Evolutionary conservation across 2,797 vertebrate species (phyloP).

Genomic region (Gymnoscopelus microlampas): DNA sequence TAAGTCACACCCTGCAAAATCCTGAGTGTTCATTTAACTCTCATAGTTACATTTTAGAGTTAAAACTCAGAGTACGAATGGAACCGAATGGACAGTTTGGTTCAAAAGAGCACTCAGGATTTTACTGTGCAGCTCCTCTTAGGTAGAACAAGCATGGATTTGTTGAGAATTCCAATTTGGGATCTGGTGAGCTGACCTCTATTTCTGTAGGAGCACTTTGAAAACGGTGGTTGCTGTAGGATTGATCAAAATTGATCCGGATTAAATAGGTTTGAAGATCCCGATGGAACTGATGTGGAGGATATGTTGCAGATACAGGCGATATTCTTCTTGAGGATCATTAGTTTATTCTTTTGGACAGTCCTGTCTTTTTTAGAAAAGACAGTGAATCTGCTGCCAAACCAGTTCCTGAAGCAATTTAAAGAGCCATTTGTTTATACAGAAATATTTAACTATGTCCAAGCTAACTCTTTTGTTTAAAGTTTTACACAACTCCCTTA

Average conservation of each 20-base stretch:
- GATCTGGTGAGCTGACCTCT: conserved; percentile 26
- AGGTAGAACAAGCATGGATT: not conserved
- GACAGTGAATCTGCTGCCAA: conserved; percentile 2
- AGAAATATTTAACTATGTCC: conserved; percentile 12
- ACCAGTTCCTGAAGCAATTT: not conserved
- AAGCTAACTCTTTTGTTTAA: conserved; percentile 33
- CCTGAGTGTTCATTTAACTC: no score
- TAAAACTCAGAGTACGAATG: no score
- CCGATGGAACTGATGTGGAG: no score
- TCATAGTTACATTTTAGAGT: no score
- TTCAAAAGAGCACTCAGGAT: no score
- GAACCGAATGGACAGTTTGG: no score
- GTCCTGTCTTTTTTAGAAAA: conserved; percentile 3
- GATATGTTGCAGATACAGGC: no score
- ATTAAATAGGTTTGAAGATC: not conserved
- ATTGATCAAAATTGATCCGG: conserved; percentile 12
- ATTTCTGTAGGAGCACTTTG: conserved; percentile 23
- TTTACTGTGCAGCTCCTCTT: conserved; percentile 20
- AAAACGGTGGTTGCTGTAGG: not conserved
- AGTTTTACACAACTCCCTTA: conserved; percentile 28
- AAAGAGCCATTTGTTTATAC: conserved; percentile 1
- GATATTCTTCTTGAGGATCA: no score
- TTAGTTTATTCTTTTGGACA: conserved; percentile 10
- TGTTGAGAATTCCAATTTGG: conserved; percentile 16
- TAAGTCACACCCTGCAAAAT: conserved; percentile 38